Base-by-base conservation (phyloP, 2,888 invertebrate species). In the Notodonta dromedarius region DNA sequence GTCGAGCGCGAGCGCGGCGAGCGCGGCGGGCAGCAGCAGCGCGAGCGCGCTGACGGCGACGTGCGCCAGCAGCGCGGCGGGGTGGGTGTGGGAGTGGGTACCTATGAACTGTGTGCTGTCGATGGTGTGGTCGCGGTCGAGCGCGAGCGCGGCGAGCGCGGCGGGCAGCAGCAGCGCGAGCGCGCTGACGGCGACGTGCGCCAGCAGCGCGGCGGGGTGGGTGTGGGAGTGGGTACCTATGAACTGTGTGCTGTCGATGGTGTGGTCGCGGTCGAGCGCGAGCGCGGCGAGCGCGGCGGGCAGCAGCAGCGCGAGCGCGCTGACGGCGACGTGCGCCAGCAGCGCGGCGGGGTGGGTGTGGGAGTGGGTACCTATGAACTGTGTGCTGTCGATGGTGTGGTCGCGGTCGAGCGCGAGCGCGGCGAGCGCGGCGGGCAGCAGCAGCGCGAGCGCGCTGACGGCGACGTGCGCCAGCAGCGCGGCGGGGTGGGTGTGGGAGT, bases 61-160 rank as follows among this genome's bases (percentile, higher is more conserved):
- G 44, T 56, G 56, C 14, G 42, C 56, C 7, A 58, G 7, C 24
- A 65, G 60, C 5, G 65, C 60, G n/a, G 58, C 44, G 1, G 40
- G n/a, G n/a, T n/a, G n/a, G n/a, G n/a, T n/a, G n/a, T n/a, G n/a
- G n/a, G n/a, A n/a, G n/a, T n/a, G n/a, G n/a, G 9, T 4, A 54
- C 54, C 54, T 5, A 54, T 5, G 54, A 54, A 54, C 0, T 12
- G 11, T 11, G 55, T 14, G 9, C 16, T 14, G 55, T 55, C 16
- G 16, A 55, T 8, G 7, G 55, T 55, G 9, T 42, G 40, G 8
- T 55, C 55, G 5, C 14, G 9, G 9, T 55, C 55, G 14, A 55
- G 9, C 12, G 5, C 8, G 11, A n/a, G 42, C 11, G 55, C 42
- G 12, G 42, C 55, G 5, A 42, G 4, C 42, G 32, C 42, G 42